phyloP scores from a whole-genome alignment of 2,888 invertebrate species.

The Odiellus spinosus region DNA sequence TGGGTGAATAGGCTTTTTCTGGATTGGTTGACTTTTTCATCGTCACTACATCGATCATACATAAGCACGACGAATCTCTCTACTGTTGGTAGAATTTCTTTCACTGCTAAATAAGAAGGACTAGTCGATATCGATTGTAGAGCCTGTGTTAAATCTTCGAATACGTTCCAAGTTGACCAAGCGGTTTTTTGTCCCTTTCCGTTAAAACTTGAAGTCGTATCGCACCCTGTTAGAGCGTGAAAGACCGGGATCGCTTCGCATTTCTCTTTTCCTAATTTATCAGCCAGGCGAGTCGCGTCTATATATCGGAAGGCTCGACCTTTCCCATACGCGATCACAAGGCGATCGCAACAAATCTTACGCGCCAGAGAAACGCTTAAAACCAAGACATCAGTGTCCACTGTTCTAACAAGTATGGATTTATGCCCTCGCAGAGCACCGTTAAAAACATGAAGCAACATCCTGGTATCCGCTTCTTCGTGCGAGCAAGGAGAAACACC shows the following conservation, averaged over 20 bases:
- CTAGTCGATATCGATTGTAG: neutral
- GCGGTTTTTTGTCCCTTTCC: neutral
- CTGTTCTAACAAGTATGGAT: neutral
- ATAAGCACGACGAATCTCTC: neutral
- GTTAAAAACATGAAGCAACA: neutral
- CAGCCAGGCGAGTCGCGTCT: neutral
- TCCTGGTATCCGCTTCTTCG: neutral
- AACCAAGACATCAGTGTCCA: neutral
- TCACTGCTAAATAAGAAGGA: neutral
- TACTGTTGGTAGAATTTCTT: neutral
- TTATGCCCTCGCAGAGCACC: neutral
- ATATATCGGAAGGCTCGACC: too few species aligned
- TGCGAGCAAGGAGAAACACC: neutral
- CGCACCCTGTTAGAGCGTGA: neutral
- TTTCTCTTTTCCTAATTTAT: neutral
- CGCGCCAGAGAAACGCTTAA: neutral
- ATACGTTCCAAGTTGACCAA: neutral
- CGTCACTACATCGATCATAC: neutral
- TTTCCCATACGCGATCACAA: neutral
- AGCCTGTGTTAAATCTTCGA: neutral
- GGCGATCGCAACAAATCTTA: neutral
- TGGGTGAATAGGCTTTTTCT: neutral
- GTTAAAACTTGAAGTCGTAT: neutral
- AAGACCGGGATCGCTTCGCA: neutral
- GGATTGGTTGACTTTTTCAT: neutral